Evolutionary conservation across 1,140 invertebrate genomes (phyloP).

Genomic region (Platyscapa corneri): DNA sequence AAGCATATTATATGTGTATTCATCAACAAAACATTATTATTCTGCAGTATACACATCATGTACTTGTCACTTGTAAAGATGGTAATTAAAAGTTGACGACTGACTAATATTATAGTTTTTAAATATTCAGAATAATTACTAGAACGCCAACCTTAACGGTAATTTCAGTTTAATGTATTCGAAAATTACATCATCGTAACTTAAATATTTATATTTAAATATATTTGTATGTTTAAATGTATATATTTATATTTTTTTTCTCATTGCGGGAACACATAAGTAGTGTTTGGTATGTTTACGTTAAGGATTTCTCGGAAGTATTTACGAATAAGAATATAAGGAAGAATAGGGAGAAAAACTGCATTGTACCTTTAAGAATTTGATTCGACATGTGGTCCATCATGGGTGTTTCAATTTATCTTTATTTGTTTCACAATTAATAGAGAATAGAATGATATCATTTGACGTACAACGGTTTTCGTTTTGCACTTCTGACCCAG

Average conservation of each 20-base stretch:
- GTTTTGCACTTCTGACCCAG: conserved; percentile 46
- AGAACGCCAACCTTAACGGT: neutral
- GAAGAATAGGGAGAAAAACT: neutral
- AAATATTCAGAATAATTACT: no score
- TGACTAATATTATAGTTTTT: no score
- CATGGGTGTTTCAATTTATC: neutral
- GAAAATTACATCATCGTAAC: conserved; percentile 6
- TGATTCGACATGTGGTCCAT: neutral
- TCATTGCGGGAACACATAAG: no score
- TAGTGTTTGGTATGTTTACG: neutral
- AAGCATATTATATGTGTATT: no score
- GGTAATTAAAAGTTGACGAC: no score
- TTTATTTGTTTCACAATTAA: conserved; percentile 22
- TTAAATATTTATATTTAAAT: neutral
- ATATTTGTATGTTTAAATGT: no score
- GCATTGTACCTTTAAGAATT: neutral
- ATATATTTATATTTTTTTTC: neutral
- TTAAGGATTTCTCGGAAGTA: conserved; percentile 7
- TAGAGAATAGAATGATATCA: neutral
- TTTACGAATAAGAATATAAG: neutral
- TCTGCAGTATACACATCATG: no score
- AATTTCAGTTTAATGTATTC: neutral
- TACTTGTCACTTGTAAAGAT: no score
- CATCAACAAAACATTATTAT: no score
- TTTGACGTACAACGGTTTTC: neutral